Evolutionary conservation across 1,140 invertebrate genomes (phyloP).

Genomic region (Nylanderia fulva): DNA sequence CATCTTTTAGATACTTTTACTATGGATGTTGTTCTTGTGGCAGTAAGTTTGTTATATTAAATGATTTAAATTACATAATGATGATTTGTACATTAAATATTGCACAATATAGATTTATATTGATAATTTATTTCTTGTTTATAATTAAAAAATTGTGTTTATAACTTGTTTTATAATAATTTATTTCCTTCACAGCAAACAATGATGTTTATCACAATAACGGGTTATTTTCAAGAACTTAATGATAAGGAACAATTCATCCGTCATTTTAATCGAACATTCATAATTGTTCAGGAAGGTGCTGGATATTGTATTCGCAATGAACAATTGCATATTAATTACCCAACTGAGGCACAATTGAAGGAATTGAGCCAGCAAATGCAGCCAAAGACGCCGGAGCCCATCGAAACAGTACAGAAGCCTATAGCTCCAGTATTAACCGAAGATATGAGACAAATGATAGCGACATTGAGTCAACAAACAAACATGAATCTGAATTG

Average conservation of each 20-base stretch:
- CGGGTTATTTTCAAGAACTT: slow-evolving; percentile 93
- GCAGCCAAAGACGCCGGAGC: background rate
- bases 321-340: slow-evolving; percentile 92
- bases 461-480: slow-evolving; percentile 89
- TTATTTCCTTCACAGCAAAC: slow-evolving; percentile 72
- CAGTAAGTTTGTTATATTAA: slow-evolving; percentile 86
- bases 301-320: slow-evolving; percentile 94
- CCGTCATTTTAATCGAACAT: slow-evolving; percentile 93
- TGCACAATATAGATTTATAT: background rate
- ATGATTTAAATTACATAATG: slow-evolving; percentile 6
- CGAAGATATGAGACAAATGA: slow-evolving; percentile 89
- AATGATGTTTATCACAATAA: slow-evolving; percentile 90
- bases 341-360: slow-evolving; percentile 90
- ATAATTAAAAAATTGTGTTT: background rate
- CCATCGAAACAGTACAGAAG: slow-evolving; percentile 52
- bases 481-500: slow-evolving; percentile 95
- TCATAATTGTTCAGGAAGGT: slow-evolving; percentile 92
- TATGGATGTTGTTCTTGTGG: slow-evolving; percentile 92
- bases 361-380: slow-evolving; percentile 81
- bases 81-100: too few species aligned
- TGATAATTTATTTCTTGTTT: slow-evolving; percentile 5
- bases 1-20: slow-evolving; percentile 94
- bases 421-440: slow-evolving; percentile 72
- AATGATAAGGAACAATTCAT: slow-evolving; percentile 87
- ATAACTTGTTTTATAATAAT: background rate